Evolutionary conservation across 2,113 vertebrate species (phyloP), one percentile per base, ranked within the genome.

Genomic region (Megaleporinus macrocephalus): DNA sequence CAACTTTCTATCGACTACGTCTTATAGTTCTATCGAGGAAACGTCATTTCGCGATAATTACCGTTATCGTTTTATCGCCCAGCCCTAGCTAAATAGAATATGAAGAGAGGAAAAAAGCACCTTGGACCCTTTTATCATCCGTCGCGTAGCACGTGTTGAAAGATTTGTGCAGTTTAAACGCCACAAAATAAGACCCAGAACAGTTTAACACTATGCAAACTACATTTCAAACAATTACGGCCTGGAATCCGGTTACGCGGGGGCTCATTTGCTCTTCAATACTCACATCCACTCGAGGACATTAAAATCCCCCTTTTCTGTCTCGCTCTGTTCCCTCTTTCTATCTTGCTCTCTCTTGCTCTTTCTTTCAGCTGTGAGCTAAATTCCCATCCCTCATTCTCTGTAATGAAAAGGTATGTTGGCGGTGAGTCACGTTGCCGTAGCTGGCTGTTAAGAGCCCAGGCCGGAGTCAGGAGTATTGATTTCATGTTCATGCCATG

Each of bases 401-500:
- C 53, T 79, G 49, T 76, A 85, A 61, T 83, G 30, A 79, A 69
- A 75, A n/a, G 65, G 61, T 59, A 62, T 63, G 13, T 49, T 66
- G 78, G 18, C 22, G 66, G 70, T 85, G 81, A 77, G 30, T 66
- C 82, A 80, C 22, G 27, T 59, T 78, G 73, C 55, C 41, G 51
- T 82, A 70, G 68, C 41, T 74, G 27, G 49, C 51, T 76, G 36
- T 82, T 86, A 87, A 81, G 49, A 26, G 76, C 59, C 55, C 66
- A 36, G 20, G 70, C 27, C 73, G 68, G 80, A 84, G 53, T 75
- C 72, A 73, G 41, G 73, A 53, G 49, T 79, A 88, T 83, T 41
- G 87, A 86, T 83, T 81, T 70, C 69, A 47, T 68, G 51, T 76
- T 65, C 80, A 76, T 82, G 36, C 70, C 66, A 49, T 81, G 78